phyloP scores from a whole-genome alignment of 2,888 invertebrate species.

The Megaustenia siamemsis region DNA sequence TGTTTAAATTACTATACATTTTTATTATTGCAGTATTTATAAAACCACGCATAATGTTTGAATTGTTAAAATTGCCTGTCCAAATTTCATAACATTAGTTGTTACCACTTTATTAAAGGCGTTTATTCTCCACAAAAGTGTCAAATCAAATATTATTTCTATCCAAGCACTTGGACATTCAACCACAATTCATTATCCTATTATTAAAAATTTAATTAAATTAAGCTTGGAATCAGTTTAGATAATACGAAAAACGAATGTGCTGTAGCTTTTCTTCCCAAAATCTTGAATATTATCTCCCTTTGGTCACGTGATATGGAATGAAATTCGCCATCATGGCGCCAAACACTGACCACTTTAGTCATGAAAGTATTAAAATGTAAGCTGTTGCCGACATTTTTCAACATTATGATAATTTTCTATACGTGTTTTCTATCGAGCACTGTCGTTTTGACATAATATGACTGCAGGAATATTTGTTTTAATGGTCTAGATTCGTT shows the following conservation, averaged over 20 bases:
- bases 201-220: too few relatives aligned
- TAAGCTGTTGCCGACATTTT: neutral
- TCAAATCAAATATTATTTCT: too few relatives aligned
- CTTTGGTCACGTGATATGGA: slow-evolving; percentile 57
- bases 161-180: too few relatives aligned
- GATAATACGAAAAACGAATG: neutral
- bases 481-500: neutral
- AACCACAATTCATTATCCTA: too few relatives aligned
- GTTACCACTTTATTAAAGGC: too few relatives aligned
- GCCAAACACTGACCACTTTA: slow-evolving; percentile 58
- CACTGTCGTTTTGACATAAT: neutral
- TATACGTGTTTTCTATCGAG: neutral
- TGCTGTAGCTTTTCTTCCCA: neutral
- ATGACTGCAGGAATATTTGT: neutral
- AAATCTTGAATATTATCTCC: slow-evolving; percentile 16
- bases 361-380: slow-evolving; percentile 36
- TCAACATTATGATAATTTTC: neutral
- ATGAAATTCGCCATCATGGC: slow-evolving; percentile 67
- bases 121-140: too few relatives aligned
- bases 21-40: too few relatives aligned
- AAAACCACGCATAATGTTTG: too few relatives aligned
- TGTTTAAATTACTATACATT: too few relatives aligned
- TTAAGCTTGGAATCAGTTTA: too few relatives aligned
- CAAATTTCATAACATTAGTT: too few relatives aligned
- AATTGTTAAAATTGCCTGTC: too few relatives aligned